Base-by-base conservation (phyloP, 2,888 invertebrate species). In the Craniophora ligustri region DNA sequence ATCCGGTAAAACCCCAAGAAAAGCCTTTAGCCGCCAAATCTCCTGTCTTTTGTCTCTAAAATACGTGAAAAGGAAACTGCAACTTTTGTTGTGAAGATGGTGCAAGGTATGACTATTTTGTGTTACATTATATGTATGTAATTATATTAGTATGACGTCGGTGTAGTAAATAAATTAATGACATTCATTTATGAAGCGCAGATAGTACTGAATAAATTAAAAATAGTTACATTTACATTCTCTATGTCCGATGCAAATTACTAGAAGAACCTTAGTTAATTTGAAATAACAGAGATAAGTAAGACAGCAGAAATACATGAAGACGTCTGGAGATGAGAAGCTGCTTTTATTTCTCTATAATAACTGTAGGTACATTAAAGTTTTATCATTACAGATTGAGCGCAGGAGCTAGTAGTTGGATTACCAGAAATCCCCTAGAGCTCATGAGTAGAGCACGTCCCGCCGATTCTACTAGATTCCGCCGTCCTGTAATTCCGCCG, bases 21-120 rank as follows among this genome's bases (percentile, higher is more conserved):
- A 84, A 84, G 78, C 82, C 77, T 75, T 70, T 65, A 72, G 69
- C 79, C 77, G 75, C 82, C 79, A 86, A 86, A 87, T 82, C 85
- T 85, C 83, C 76, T 76, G 74, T 78, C 74, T 81, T 72, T 79
- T 77, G 76, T 78, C 75, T 82, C 74, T 81, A 79, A 85, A 85
- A 82, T 83, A 82, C 78, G 77, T 77, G 79, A 54, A 48, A 60
- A 40, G 38, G 46, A 48, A 47, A 30, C 50, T 41, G 50, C 56
- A 57, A 47, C 48, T 54, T 65, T 60, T 53, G 55, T 46, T 50
- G 56, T 46, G 41, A 31, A 39, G 23, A 28, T 15, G 16, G 46
- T 38, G 49, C 47, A 45, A 48, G 26, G 26, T 26, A 26, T 26
- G 10, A 3, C 4, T n/a, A 26, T 5, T 26, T 26, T 11, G 11